Evolutionary conservation across 2,888 invertebrate species (phyloP), one percentile per base, ranked within the genome.

Genomic region (Meandrusa payeni): DNA sequence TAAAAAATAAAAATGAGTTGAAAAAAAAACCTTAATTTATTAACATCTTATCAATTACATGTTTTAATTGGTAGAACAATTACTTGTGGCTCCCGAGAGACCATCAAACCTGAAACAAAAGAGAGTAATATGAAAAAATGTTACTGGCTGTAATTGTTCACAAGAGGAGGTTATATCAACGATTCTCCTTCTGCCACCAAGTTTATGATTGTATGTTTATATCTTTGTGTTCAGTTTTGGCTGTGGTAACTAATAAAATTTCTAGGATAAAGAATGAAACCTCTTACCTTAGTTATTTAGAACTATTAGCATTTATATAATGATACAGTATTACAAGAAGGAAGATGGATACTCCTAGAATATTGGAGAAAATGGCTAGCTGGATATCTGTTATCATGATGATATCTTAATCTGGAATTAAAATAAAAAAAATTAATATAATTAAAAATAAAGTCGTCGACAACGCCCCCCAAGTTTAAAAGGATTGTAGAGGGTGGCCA

Each of bases 331-430:
- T 97, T n/a, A 99, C 98, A 57, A 98, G 83, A 36, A 98, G 90
- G 67, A 98, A 96, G 23, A 96, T 88, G 0, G 95, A 94, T 1
- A 98, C 97, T 52, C 98, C 98, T 53, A 98, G 85, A 51, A 97
- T 94, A 80, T 99, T 99, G 54, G 97, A 96, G 86, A 98, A 97
- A 44, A 98, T 93, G 0, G 98, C 97, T 57, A 99, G 85, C 81
- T 99, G 98, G 26, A 98, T 94, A 73, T 99, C 98, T 1, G 97
- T 97, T 57, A 99, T 97, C 98, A 98, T 98, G 61, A 40, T 75
- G 60, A 19, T 12, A 13, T 10, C 13, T 41, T 27, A 37, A 39
- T 56, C 32, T 31, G 20, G 10, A 28, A 33, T 3, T 9, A 62
- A 41, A 69, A n/a, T n/a, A n/a, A n/a, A n/a, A n/a, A n/a, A n/a